Evolutionary conservation across 2,113 vertebrate genomes (phyloP).

Genomic region (Hydrochoerus hydrochaeris): DNA sequence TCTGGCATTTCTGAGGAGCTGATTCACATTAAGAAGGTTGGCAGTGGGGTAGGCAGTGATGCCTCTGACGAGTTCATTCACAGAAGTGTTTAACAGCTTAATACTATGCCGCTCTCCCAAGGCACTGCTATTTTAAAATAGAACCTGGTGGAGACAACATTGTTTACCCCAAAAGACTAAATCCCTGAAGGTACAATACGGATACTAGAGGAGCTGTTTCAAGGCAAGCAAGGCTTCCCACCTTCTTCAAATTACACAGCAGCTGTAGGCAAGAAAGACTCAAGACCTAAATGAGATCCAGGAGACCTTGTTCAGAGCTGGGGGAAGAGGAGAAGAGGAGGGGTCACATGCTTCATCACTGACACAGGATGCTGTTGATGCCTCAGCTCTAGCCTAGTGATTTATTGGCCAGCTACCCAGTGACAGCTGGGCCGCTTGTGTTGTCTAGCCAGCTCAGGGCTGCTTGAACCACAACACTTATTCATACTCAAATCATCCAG

Average conservation of each 20-base stretch:
- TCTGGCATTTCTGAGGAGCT: background rate
- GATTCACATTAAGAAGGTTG: background rate
- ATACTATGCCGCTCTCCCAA: background rate
- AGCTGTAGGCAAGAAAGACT: background rate
- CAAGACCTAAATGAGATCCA: background rate
- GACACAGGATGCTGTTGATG: constrained; percentile 46
- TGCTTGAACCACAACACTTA: constrained; percentile 13
- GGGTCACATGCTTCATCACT: constrained; percentile 51
- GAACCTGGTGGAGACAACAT: background rate
- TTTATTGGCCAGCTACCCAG: constrained; percentile 67
- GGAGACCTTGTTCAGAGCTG: background rate
- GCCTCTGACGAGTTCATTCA: background rate
- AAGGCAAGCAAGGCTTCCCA: background rate
- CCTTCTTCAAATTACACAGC: constrained; percentile 29
- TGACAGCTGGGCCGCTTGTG: constrained; percentile 60
- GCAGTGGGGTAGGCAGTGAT: background rate
- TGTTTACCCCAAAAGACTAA: constrained; percentile 14
- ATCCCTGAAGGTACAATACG: constrained; percentile 46
- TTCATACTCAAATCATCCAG: constrained; percentile 51
- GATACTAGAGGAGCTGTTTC: background rate
- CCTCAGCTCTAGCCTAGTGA: constrained; percentile 67
- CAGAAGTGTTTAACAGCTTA: background rate
- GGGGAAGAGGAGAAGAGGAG: background rate
- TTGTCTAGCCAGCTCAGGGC: constrained; percentile 26
- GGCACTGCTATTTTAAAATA: background rate